Conservation (phyloP, 1,140 invertebrate genomes). For the Chironomus striatipennis region DNA sequence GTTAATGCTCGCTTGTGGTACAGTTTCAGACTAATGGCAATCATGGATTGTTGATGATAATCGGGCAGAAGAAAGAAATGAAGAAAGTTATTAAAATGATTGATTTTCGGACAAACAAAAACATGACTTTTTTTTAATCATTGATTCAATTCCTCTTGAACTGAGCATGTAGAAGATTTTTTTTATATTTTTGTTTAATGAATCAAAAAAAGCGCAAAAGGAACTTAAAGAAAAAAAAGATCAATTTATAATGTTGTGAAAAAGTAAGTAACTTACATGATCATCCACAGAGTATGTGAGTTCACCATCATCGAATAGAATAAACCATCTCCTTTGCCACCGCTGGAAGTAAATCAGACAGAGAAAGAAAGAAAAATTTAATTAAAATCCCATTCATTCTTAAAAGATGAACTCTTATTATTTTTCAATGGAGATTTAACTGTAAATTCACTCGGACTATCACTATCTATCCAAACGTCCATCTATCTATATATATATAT, state of each 20-base stretch:
- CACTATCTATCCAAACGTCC: neutral
- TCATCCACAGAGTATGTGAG: slow-evolving; percentile 93
- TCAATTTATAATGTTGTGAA: neutral
- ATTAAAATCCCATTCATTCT: slow-evolving; percentile 24
- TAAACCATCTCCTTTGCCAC: slow-evolving; percentile 96
- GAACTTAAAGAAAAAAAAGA: neutral
- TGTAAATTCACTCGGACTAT: slow-evolving; percentile 15
- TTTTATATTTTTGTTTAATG: no score
- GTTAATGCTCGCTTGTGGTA: slow-evolving; percentile 89
- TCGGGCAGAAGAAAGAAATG: no score
- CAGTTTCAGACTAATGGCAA: slow-evolving; percentile 76
- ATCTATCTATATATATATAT: slow-evolving; percentile 10
- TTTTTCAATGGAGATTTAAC: slow-evolving; percentile 23
- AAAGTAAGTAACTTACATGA: slow-evolving; percentile 65
- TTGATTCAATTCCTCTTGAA: no score
- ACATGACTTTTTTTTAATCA: no score
- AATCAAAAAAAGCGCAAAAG: neutral
- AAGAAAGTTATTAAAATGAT: no score
- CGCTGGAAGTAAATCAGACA: slow-evolving; percentile 62
- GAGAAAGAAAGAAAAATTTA: slow-evolving; percentile 29
- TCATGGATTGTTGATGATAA: no score
- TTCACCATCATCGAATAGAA: slow-evolving; percentile 95
- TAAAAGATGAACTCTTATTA: slow-evolving; percentile 16
- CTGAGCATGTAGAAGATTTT: no score
- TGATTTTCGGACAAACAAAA: no score